Percentiles rank a stretch among this genome's conserved stretches.
Evolutionary conservation across 2,113 vertebrate species (phyloP).

Genomic region (Rhinoderma darwinii): DNA sequence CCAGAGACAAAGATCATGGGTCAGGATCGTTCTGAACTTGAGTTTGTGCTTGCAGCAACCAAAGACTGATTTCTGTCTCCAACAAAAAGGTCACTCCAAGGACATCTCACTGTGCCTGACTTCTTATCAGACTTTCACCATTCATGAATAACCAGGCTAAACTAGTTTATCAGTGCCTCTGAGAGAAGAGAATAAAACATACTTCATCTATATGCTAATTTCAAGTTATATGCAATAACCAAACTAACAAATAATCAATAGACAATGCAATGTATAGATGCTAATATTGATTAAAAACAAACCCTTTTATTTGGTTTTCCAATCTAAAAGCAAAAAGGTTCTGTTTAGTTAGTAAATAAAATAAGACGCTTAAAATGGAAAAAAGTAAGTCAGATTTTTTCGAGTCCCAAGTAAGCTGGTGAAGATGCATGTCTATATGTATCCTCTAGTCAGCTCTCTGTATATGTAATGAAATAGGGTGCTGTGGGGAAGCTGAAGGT

Average conservation of each 20-base stretch:
- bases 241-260: slow-evolving; percentile 59
- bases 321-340: slow-evolving; percentile 12
- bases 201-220: slow-evolving; percentile 59
- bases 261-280: slow-evolving; percentile 26
- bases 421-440: slow-evolving; percentile 34
- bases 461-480: slow-evolving; percentile 54
- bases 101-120: slow-evolving; percentile 38
- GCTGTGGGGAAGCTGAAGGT: slow-evolving; percentile 53
- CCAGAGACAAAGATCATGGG: slow-evolving; percentile 28
- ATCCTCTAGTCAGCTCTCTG: slow-evolving; percentile 35
- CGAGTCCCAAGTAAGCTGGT: slow-evolving; percentile 15
- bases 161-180: slow-evolving; percentile 51
- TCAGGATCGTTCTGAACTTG: slow-evolving; percentile 11
- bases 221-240: slow-evolving; percentile 50
- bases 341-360: slow-evolving; percentile 12
- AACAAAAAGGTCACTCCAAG: slow-evolving; percentile 49
- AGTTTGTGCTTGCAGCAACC: slow-evolving; percentile 37
- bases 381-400: slow-evolving; percentile 23
- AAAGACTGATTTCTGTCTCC: slow-evolving; percentile 29
- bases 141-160: slow-evolving; percentile 54
- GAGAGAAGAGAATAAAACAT: slow-evolving; percentile 47
- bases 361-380: slow-evolving; percentile 9
- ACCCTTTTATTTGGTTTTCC: slow-evolving; percentile 3
- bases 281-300: slow-evolving; percentile 6
- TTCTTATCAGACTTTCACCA: slow-evolving; percentile 53